Conservation (phyloP, 2,113 vertebrate genomes). For the Pyrgilauda ruficollis region DNA sequence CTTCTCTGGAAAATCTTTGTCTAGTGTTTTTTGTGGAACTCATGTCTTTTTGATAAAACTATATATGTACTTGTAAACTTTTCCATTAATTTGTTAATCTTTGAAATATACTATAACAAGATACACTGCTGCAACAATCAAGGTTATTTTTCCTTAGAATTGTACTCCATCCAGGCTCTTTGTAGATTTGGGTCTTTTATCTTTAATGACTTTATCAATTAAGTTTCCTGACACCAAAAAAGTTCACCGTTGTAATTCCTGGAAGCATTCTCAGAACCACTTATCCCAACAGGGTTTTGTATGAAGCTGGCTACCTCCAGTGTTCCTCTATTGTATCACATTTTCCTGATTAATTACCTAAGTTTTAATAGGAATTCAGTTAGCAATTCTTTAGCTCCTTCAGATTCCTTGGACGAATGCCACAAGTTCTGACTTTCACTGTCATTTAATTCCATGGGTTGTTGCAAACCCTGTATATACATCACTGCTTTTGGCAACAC, state of each 20-base stretch:
- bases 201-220: background rate
- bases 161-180: background rate
- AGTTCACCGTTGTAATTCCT: background rate
- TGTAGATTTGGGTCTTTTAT: background rate
- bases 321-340: background rate
- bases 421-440: background rate
- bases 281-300: background rate
- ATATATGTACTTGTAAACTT: background rate
- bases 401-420: slow-evolving; percentile 24
- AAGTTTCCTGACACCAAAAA: background rate
- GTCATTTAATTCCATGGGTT: slow-evolving; percentile 3
- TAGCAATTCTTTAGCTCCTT: slow-evolving; percentile 6
- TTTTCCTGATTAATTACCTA: slow-evolving; percentile 40
- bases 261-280: slow-evolving; percentile 6
- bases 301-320: background rate
- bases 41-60: background rate
- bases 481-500: background rate
- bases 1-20: background rate
- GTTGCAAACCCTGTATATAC: background rate
- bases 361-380: slow-evolving; percentile 17
- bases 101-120: background rate
- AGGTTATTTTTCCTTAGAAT: background rate
- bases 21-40: background rate
- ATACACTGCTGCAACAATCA: background rate
- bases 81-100: background rate